Percentiles rank a stretch among this genome's conserved stretches.
Conservation (phyloP, 2,113 vertebrate genomes). For the Melospiza melodia region DNA sequence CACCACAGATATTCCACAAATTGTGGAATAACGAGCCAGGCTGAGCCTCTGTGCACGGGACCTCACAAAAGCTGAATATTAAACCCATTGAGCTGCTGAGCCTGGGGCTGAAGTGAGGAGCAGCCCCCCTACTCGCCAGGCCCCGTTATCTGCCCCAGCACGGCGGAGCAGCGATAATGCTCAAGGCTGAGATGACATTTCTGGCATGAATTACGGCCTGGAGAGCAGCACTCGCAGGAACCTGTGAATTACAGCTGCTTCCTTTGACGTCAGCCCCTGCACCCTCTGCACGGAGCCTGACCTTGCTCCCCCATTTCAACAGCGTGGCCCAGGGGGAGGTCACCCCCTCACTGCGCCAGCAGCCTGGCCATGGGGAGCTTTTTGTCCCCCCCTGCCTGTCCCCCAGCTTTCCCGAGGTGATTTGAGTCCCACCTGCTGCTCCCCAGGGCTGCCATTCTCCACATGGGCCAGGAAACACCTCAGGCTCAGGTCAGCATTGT, state of each 20-base stretch:
- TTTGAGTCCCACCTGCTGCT: not conserved
- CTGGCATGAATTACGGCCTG: slow-evolving; percentile 56
- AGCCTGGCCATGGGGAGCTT: fast-evolving
- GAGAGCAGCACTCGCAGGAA: not conserved
- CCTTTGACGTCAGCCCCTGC: slow-evolving; percentile 69
- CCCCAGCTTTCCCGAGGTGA: fast-evolving
- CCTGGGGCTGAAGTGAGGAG: not conserved
- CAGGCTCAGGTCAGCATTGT: fast-evolving
- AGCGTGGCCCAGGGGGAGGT: not conserved
- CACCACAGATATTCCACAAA: no score
- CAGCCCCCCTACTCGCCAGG: not conserved
- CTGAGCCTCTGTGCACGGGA: not conserved
- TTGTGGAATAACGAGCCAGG: fast-evolving
- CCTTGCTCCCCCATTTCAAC: slow-evolving; percentile 42
- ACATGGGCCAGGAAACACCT: fast-evolving
- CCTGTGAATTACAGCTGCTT: slow-evolving; percentile 53
- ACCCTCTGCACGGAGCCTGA: slow-evolving; percentile 23
- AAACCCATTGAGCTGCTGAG: not conserved
- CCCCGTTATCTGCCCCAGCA: not conserved
- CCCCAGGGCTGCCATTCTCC: not conserved
- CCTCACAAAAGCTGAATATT: fast-evolving
- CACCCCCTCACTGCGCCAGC: not conserved
- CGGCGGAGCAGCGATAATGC: not conserved
- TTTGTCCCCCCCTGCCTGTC: not conserved
- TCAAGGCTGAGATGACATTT: slow-evolving; percentile 70